Evolutionary conservation across 1,140 invertebrate species (phyloP), one percentile per base, ranked within the genome.

Genomic region (Anoplophora glabripennis): DNA sequence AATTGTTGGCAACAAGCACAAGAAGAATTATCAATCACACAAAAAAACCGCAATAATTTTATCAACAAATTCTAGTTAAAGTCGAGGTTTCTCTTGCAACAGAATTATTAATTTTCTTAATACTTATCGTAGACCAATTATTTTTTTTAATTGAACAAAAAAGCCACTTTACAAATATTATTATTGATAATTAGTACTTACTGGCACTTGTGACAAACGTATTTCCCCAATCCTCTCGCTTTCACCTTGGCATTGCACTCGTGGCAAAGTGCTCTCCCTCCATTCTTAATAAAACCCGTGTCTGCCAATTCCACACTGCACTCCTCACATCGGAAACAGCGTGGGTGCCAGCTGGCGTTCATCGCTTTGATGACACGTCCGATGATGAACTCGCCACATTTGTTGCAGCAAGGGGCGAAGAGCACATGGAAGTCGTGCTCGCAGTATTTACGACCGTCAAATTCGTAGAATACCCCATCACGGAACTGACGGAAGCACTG

Each of bases 191-290:
- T 5, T 37, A 12, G n/a, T 63, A 83, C 89, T 84, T 81, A 96
- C 93, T 98, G 94, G 86, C 97, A 99, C 75, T 98, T 98, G 76
- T 98, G 93, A 78, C 97, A 99, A 72, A 99, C 90, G 77, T 98
- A 96, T 79, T 96, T 96, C 60, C 96, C 95, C 64, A 90, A 80
- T n/a, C 90, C 94, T 65, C 89, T 89, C 9, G 96, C 96, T 77
- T 98, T 98, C 45, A 96, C 92, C 66, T 88, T 86, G 11, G 94
- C 93, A 79, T 99, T 99, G 74, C 98, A 99, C 57, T 94, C 90
- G 72, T 98, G 93, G 74, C 98, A 99, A 5, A 99, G 80, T 5
- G 97, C 95, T 70, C 96, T 84, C 61, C 88, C 85, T 54, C 90
- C 90, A 77, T 96, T 94, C 72, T 95, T 93, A 63, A 98, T 96